Base-by-base conservation (phyloP, 2,797 vertebrate genomes). In the Vespertilio murinus region DNA sequence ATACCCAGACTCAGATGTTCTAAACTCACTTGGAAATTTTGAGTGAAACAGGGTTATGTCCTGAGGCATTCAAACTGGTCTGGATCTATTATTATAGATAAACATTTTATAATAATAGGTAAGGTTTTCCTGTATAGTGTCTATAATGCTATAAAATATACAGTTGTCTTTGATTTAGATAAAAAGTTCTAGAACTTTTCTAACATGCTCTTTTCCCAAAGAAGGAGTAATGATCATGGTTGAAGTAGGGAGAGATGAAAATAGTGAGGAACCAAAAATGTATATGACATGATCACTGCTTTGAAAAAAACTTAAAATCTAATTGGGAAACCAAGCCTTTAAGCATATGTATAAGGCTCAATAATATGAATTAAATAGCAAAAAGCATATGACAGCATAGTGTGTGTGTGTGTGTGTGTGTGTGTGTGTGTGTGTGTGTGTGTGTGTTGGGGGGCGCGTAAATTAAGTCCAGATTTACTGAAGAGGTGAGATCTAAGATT, bases 21-120 rank as follows among this genome's bases (percentile, higher is more conserved):
- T 87, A 85, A 94, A 89, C 12, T 95, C 38, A 40, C 22, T 56
- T 86, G 47, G 87, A 89, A 96, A 91, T 90, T 35, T 86, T 35
- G 25, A 35, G 49, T 75, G 33, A 93, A 77, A 71, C 0, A n/a
- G 30, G 47, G 35, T 75, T 75, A 75, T 59, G 13, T 38, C 61
- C 18, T 14, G n/a, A 93, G 64, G 30, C 67, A 87, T 70, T 70
- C 56, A 77, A 61, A 94, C 17, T 89, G 56, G 42, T 49, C 71
- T 88, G 16, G 9, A 59, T 70, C 45, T 77, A 47, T 75, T 82
- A 78, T 35, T 87, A 18, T 33, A 91, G 25, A 88, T 64, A 86
- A 59, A 12, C 11, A 92, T 94, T 75, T 93, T 87, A 87, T 0
- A 80, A 35, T 80, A 86, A 96, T 17, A 79, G 6, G 25, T 80